Evolutionary conservation across 1,140 invertebrate genomes (phyloP).

Genomic region (Drosophila cardini): DNA sequence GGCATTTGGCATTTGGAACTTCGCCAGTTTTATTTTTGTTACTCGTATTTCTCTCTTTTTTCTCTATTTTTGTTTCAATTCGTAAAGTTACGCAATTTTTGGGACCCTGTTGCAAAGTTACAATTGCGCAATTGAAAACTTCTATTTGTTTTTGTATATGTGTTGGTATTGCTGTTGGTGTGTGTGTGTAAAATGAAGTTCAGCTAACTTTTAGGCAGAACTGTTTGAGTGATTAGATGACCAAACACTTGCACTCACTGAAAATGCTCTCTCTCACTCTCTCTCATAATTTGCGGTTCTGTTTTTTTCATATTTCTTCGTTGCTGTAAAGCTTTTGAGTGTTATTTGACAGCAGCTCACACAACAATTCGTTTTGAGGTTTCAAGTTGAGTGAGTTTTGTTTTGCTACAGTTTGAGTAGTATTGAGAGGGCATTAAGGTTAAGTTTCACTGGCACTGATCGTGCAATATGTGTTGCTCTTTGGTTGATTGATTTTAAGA

Average conservation of each 20-base stretch:
- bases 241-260: slow-evolving; percentile 13
- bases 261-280: not conserved
- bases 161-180: not conserved
- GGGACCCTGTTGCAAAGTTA: slow-evolving; percentile 53
- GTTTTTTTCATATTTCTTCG: not conserved
- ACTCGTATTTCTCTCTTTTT: not conserved
- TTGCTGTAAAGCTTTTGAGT: not conserved
- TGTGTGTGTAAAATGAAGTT: slow-evolving; percentile 23
- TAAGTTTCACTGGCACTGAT: too few species aligned
- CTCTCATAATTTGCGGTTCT: slow-evolving; percentile 2
- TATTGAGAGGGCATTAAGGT: too few species aligned
- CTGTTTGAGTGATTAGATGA: slow-evolving; percentile 73
- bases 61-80: slow-evolving; percentile 10
- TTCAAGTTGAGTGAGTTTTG: not conserved
- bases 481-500: too few species aligned
- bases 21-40: slow-evolving; percentile 54
- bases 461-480: not conserved
- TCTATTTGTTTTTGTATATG: not conserved
- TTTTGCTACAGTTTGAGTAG: slow-evolving; percentile 1
- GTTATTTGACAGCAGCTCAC: not conserved
- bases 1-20: slow-evolving; percentile 50
- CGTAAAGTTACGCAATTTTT: slow-evolving; percentile 60
- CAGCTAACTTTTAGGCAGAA: slow-evolving; percentile 46
- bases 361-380: slow-evolving; percentile 24
- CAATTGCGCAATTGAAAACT: slow-evolving; percentile 54